Base-by-base conservation (phyloP, 2,113 vertebrate species). In the Neolamprologus caudopunctatus region DNA sequence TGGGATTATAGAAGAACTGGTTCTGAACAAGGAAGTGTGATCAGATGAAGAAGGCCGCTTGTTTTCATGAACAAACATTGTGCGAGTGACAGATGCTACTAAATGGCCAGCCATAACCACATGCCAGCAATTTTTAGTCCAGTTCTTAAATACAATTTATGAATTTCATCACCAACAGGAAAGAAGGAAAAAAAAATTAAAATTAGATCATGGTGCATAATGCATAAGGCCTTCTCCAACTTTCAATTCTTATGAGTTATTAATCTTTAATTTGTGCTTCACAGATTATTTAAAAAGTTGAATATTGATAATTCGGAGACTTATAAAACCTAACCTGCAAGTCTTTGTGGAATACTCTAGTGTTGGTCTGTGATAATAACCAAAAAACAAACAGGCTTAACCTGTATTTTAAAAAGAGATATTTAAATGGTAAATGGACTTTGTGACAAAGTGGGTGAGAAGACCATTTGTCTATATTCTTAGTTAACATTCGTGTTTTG, bases 301-400 rank as follows among this genome's bases (percentile, higher is more conserved):
- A 24, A 26, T 55, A 26, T 1, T 55, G 6, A 55, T 55, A 13
- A 55, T 5, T 53, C 1, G 3, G 19, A n/a, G 55, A 58, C 57
- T 58, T 0, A 31, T 28, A 61, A 33, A 61, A 17, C 57, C 26
- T 61, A 17, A 61, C 26, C 57, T 17, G 8, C 57, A 61, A 31
- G 57, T 61, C 57, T 61, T 61, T 61, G 57, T 17, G 28, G 28
- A 61, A 31, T 61, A 61, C 28, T 10, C 57, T 33, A 33, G 28
- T 33, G 57, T 61, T 2, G 37, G 37, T 37, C 37, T 37, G 37
- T 37, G 37, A 37, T 40, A 40, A 40, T 40, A 40, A 40, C 37
- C 37, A 40, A 40, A 40, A 1, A 0, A 40, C 10, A 40, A 40
- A 40, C 37, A 40, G 0, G 10, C 37, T 5, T 40, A 40, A 1